Base-by-base conservation (phyloP, 2,797 vertebrate species). In the Harpagifer antarcticus region DNA sequence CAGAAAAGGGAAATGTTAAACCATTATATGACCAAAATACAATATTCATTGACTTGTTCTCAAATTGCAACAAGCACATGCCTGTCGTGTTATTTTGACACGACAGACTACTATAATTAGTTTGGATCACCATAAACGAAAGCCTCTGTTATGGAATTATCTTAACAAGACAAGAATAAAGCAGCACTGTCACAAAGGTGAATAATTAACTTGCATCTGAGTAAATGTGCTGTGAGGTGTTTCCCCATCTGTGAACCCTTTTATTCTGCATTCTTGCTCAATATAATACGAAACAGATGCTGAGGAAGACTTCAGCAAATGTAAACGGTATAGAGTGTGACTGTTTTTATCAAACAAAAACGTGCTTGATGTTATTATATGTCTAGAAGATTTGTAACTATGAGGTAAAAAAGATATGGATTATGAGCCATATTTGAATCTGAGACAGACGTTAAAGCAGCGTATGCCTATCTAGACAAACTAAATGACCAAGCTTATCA, bases 401-500 rank as follows among this genome's bases (percentile, higher is more conserved):
- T 76, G 33, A 78, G 53, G 47, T 74, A 31, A 17, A 54, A 57
- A 61, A 60, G 57, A 84, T 79, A 16, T 40, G 31, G 67, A 81
- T 84, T 86, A 74, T 72, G 85, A 66, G 61, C 27, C 66, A 57
- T 54, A 80, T 81, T 87, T 76, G 73, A 88, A 60, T 77, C 17
- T 61, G 47, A 82, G 81, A 82, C 14, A 44, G 57, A 71, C 52
- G 85, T 81, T 88, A 84, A 81, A 77, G 65, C 60, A 77, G 23
- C 3, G 23, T 27, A 74, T 73, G 80, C 60, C 56, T 88, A 77
- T 84, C 69, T 68, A 69, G 79, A 80, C 67, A 88, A 88, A 79
- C 74, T 81, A 87, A 92, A 87, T 76, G 85, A 72, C 73, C 68
- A 12, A 69, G 74, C 85, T 92, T 78, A 85, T 71, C 78, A 55